A percentile compares a stretch with the other conserved stretches of the same genome.
phyloP scores from a whole-genome alignment of 2,888 invertebrate species.

The Mamestra brassicae region DNA sequence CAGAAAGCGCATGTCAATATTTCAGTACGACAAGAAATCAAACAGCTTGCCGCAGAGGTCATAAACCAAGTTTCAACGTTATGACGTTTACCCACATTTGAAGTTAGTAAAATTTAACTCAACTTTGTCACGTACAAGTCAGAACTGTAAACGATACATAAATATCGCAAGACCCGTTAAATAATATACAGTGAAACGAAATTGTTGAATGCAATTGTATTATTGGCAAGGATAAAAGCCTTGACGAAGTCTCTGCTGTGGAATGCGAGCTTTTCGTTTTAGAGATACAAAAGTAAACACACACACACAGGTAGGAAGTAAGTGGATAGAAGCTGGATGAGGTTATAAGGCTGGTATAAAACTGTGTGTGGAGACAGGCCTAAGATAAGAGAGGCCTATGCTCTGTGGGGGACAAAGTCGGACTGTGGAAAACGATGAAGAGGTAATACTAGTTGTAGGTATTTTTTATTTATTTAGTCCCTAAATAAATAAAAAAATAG shows the following conservation, averaged over 20 bases:
- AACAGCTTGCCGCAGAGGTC: slow-evolving; percentile 45
- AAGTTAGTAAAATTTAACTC: slow-evolving; percentile 49
- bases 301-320: background rate
- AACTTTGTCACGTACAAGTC: slow-evolving; percentile 49
- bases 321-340: background rate
- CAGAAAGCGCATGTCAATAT: slow-evolving; percentile 25
- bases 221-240: slow-evolving; percentile 1
- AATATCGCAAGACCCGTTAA: slow-evolving; percentile 32
- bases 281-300: background rate
- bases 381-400: too few relatives aligned
- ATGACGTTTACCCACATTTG: slow-evolving; percentile 46
- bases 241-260: background rate
- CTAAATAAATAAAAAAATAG: too few relatives aligned
- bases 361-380: background rate
- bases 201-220: slow-evolving; percentile 20
- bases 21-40: slow-evolving; percentile 40
- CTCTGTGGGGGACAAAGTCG: background rate
- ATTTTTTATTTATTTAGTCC: too few relatives aligned
- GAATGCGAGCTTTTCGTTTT: background rate
- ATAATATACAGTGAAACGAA: slow-evolving; percentile 3
- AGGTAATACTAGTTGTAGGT: background rate
- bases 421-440: background rate
- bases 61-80: slow-evolving; percentile 43
- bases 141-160: slow-evolving; percentile 41
- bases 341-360: background rate